Evolutionary conservation across 2,113 vertebrate genomes (phyloP).

Genomic region (Lepus americanus): DNA sequence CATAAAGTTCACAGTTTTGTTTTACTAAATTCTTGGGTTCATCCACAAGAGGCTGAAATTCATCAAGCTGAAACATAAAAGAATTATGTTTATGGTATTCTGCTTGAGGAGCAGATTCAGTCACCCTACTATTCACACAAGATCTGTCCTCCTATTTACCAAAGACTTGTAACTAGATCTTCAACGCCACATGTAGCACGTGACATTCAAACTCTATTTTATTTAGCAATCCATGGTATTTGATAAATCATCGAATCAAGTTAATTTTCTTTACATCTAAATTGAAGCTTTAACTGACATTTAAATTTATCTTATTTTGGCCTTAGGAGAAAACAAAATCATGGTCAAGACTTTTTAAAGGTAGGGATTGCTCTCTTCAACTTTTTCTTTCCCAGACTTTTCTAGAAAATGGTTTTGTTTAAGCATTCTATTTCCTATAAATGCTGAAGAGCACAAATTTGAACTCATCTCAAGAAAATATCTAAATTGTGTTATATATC

Average conservation of each 20-base stretch:
- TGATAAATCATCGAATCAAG: background rate
- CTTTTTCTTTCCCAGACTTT: background rate
- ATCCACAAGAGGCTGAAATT: conserved; percentile 70
- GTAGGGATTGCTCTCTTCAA: background rate
- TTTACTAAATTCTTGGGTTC: conserved; percentile 78
- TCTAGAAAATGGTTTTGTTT: background rate
- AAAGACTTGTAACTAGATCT: background rate
- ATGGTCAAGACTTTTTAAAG: background rate
- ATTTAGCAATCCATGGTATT: background rate
- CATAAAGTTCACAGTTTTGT: conserved; percentile 82
- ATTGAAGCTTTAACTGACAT: background rate
- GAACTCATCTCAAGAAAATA: conserved; percentile 23
- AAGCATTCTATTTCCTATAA: background rate
- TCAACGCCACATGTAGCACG: background rate
- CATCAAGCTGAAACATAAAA: conserved; percentile 81
- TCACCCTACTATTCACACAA: background rate
- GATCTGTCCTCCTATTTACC: background rate
- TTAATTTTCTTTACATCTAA: conserved; percentile 24
- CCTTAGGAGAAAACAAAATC: background rate
- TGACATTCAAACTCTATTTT: background rate
- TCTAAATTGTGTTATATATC: background rate
- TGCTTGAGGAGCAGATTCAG: background rate
- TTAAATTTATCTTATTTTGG: conserved; percentile 37
- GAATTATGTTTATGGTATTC: background rate
- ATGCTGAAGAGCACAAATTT: conserved; percentile 27